Percentiles rank a stretch among this genome's conserved stretches.
Conservation (phyloP, 2,888 invertebrate species). For the Allygus modestus region DNA sequence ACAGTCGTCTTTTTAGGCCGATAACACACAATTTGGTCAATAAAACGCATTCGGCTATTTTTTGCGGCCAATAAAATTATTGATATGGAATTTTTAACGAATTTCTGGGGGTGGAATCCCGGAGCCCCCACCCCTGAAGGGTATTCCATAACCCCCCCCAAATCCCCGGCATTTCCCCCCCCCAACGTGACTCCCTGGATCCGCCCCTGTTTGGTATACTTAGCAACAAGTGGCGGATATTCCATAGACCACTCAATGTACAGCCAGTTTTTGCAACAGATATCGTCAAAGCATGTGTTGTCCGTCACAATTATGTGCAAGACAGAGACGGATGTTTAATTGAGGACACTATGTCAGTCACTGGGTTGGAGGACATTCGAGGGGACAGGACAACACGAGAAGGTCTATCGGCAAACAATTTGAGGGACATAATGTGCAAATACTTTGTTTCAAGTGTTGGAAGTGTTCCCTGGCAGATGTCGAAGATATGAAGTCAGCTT, state of each 20-base stretch:
- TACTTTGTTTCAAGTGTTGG: slow-evolving; percentile 43
- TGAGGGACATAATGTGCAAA: slow-evolving; percentile 64
- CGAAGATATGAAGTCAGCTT: slow-evolving; percentile 13
- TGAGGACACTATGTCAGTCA: slow-evolving; percentile 66
- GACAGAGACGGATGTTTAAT: slow-evolving; percentile 66
- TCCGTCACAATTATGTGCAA: slow-evolving; percentile 67
- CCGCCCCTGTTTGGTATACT: slow-evolving; percentile 40
- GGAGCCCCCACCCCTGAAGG: too few species aligned
- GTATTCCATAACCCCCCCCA: too few species aligned
- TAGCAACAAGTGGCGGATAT: slow-evolving; percentile 72
- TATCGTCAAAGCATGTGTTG: slow-evolving; percentile 70
- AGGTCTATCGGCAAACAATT: slow-evolving; percentile 65
- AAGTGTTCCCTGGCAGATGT: slow-evolving; percentile 50
- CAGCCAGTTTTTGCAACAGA: slow-evolving; percentile 69
- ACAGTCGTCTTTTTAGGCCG: too few species aligned
- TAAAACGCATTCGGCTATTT: too few species aligned
- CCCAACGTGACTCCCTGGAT: too few species aligned
- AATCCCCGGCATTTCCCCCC: too few species aligned
- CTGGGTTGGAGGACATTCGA: slow-evolving; percentile 55
- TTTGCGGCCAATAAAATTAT: too few species aligned
- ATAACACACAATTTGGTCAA: too few species aligned
- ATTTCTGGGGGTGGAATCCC: too few species aligned
- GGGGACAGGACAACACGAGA: slow-evolving; percentile 63
- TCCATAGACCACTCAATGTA: slow-evolving; percentile 71
- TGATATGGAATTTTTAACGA: too few species aligned